A percentile compares a stretch with the other conserved stretches of the same genome.
These are phyloP conservation scores for Neodontobutis hainanensis DNA, from an alignment of 2,113 vertebrate species.

Conservation along the genomic window DNA sequence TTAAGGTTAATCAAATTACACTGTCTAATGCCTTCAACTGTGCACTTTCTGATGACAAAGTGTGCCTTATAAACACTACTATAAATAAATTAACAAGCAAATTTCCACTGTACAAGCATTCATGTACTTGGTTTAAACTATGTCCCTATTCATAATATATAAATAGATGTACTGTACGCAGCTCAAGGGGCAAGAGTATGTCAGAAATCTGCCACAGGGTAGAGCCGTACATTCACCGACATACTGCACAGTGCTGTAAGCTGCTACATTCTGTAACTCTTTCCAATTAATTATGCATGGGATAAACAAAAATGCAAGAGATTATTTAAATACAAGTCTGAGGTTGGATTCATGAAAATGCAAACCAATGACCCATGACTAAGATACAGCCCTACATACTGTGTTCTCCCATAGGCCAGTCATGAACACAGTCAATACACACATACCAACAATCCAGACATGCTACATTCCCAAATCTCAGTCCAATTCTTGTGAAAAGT, in stretches of 20 bases:
- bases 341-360: neutral
- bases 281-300: conserved; percentile 3
- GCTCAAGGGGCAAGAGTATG: neutral
- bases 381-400: conserved; percentile 7
- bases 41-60: neutral
- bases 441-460: neutral
- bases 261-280: neutral
- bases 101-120: neutral
- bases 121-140: neutral
- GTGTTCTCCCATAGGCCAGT: neutral
- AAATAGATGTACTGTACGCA: conserved; percentile 14
- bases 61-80: neutral
- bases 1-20: too few species aligned
- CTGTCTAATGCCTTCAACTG: too few species aligned
- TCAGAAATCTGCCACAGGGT: conserved; percentile 21
- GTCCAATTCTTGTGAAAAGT: conserved; percentile 8
- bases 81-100: neutral
- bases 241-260: conserved; percentile 2
- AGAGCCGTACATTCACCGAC: neutral
- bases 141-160: conserved; percentile 23
- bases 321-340: neutral
- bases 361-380: conserved; percentile 22
- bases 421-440: neutral
- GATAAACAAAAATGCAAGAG: neutral
- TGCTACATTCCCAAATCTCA: conserved; percentile 21